Base-by-base conservation (phyloP, 2,113 vertebrate genomes). In the Mesembrinibis cayennensis region DNA sequence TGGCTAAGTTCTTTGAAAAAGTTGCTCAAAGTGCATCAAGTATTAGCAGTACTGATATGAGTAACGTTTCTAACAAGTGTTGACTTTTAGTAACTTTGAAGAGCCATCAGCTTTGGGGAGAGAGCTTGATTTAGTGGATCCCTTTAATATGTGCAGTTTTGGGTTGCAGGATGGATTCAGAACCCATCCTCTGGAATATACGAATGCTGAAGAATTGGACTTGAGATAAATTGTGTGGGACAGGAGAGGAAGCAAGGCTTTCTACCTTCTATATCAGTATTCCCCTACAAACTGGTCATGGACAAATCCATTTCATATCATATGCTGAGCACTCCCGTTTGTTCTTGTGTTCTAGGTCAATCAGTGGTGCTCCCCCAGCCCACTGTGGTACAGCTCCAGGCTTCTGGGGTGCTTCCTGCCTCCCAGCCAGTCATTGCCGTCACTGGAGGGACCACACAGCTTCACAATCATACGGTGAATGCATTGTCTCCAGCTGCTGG, bases 331-430 rank as follows among this genome's bases (percentile, higher is more conserved):
- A 0, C 53, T 82, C n/a, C 18, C 58, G 7, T 63, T 69, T 47
- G 34, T 65, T 59, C 44, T 90, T 74, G 30, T 78, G 30, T 87
- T 84, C 34, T 95, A 99, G 99, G 98, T 94, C 98, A 93, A 13
- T 97, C 98, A 0, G 88, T 99, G 84, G 87, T 99, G 97, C 98
- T 99, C 53, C 97, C 99, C 44, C 99, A 98, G 96, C 97, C 99
- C 0, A 26, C 98, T 53, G 91, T 99, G 90, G 98, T 99, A 8
- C 99, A 99, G 82, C 98, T 99, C 66, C 99, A 98, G 93, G 92
- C 98, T 13, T 96, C 99, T 29, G 98, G 97, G 66, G 83, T 98
- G 50, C 96, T 98, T 50, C 95, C 98, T 52, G 89, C 97, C 63
- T 78, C 98, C 13, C 98, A 97, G n/a, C 97, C 98, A 1, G 95